These are phyloP conservation scores for Uropetala carovei DNA, from an alignment of 2,888 invertebrate genomes.

Conservation along the genomic window DNA sequence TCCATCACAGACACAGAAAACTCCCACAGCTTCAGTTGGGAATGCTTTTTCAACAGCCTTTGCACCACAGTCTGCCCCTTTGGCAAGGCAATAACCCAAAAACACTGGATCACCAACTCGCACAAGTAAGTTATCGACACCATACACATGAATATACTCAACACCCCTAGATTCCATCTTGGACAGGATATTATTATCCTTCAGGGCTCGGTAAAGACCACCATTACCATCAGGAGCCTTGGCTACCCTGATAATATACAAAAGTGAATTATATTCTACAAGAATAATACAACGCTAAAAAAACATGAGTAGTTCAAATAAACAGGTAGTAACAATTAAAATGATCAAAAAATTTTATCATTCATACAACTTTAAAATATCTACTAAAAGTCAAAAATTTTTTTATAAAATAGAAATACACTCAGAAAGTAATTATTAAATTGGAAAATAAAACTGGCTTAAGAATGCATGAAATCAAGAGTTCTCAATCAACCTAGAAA, in stretches of 20 bases:
- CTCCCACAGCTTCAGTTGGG: slow-evolving; percentile 96
- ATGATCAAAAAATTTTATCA: not conserved
- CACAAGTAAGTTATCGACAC: slow-evolving; percentile 98
- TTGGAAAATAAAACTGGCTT: too few relatives aligned
- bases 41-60: slow-evolving; percentile 96
- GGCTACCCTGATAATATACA: slow-evolving; percentile 81
- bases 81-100: slow-evolving; percentile 93
- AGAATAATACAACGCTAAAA: not conserved
- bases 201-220: slow-evolving; percentile 89
- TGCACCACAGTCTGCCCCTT: slow-evolving; percentile 95
- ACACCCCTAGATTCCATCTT: slow-evolving; percentile 89
- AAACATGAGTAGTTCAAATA: not conserved
- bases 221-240: slow-evolving; percentile 96
- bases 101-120: slow-evolving; percentile 99
- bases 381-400: not conserved
- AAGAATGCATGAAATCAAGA: too few relatives aligned
- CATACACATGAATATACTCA: slow-evolving; percentile 95
- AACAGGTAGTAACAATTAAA: too few relatives aligned
- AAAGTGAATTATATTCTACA: not conserved
- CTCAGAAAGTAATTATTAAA: too few relatives aligned
- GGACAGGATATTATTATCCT: slow-evolving; percentile 84
- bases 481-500: too few relatives aligned
- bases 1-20: slow-evolving; percentile 94
- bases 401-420: too few relatives aligned
- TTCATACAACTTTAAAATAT: not conserved